These are phyloP conservation scores for Arrhopalites spinosus DNA, from an alignment of 2,888 invertebrate species.

Conservation along the genomic window DNA sequence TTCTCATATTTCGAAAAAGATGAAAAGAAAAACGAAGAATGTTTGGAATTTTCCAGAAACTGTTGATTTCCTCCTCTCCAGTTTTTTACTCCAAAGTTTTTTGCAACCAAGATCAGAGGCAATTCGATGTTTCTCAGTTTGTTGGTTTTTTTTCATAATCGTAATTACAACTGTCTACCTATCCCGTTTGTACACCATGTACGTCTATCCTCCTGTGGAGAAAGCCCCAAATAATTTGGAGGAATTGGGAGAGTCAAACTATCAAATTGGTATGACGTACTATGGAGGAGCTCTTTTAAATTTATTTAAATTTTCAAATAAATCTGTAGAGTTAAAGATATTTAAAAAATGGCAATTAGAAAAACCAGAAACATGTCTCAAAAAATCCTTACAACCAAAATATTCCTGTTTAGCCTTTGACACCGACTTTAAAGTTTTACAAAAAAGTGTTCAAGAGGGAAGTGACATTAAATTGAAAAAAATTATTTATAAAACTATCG, in stretches of 20 bases:
- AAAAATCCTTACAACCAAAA: background rate
- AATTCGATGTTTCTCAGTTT: background rate
- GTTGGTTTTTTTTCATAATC: slow-evolving; percentile 9
- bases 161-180: slow-evolving; percentile 8
- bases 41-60: background rate
- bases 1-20: background rate
- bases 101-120: background rate
- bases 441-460: background rate
- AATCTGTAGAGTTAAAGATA: too few relatives aligned
- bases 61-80: background rate
- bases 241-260: background rate
- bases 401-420: background rate
- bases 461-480: background rate
- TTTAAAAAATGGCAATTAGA: too few relatives aligned
- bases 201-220: background rate
- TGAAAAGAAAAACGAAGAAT: background rate
- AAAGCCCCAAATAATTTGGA: background rate
- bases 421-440: background rate
- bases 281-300: slow-evolving; percentile 12
- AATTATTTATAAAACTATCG: background rate
- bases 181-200: background rate
- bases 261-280: slow-evolving; percentile 5
- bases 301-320: too few relatives aligned
- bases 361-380: background rate
- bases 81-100: background rate